These are phyloP conservation scores for Mesoligia furuncula DNA, from an alignment of 2,888 invertebrate species.

Conservation along the genomic window DNA sequence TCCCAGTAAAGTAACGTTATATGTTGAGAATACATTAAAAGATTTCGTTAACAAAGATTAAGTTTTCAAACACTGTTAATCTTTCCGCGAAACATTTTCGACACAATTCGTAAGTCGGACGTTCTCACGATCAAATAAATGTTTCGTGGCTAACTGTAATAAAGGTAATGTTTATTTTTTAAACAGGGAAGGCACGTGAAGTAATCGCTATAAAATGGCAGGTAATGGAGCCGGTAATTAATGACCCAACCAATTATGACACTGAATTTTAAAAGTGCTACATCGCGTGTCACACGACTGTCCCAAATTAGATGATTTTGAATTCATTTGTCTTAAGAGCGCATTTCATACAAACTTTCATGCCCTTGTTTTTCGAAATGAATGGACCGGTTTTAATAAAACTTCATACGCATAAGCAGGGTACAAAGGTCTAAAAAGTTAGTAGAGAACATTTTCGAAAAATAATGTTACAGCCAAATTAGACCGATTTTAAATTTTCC, in stretches of 20 bases:
- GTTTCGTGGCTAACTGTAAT: slow-evolving; percentile 77
- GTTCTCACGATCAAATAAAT: slow-evolving; percentile 62
- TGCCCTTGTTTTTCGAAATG: too few species aligned
- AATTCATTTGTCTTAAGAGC: slow-evolving; percentile 42
- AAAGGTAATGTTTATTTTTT: slow-evolving; percentile 78
- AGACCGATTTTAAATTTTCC: too few species aligned
- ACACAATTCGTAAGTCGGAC: slow-evolving; percentile 50
- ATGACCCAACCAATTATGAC: slow-evolving; percentile 80
- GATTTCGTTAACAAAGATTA: background rate
- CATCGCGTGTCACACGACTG: slow-evolving; percentile 78
- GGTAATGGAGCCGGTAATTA: slow-evolving; percentile 74
- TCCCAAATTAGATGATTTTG: slow-evolving; percentile 52
- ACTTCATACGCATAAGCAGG: too few species aligned
- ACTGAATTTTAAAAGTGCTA: slow-evolving; percentile 81
- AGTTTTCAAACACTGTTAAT: background rate
- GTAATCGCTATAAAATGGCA: slow-evolving; percentile 62
- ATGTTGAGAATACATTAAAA: background rate
- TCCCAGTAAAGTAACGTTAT: background rate
- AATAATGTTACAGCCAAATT: too few species aligned
- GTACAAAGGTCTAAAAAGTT: too few species aligned
- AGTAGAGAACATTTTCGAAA: too few species aligned
- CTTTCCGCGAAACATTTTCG: background rate
- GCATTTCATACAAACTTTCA: too few species aligned
- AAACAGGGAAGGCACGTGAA: slow-evolving; percentile 66
- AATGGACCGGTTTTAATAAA: too few species aligned